Evolutionary conservation across 1,140 invertebrate genomes (phyloP).

Genomic region (Ephestia elutella): DNA sequence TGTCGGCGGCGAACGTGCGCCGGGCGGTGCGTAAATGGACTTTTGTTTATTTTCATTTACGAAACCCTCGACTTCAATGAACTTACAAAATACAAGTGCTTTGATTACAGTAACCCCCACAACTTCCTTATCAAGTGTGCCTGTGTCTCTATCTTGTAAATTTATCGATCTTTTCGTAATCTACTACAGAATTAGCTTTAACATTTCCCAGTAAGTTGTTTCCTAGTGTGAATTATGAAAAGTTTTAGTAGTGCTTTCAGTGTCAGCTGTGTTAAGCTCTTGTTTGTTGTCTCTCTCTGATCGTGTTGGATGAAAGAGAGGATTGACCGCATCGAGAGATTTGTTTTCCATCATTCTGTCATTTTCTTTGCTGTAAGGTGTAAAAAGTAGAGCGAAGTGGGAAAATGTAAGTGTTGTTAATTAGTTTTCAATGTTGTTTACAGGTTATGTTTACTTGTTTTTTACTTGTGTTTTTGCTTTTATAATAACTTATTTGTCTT

Average conservation of each 20-base stretch:
- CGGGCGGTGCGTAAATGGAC: constrained; percentile 38
- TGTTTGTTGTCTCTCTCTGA: constrained; percentile 46
- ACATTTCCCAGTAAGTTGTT: constrained; percentile 29
- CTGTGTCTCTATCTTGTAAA: constrained; percentile 18
- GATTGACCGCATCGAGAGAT: constrained; percentile 41
- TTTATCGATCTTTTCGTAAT: constrained; percentile 25
- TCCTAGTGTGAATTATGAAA: constrained; percentile 48
- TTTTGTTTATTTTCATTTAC: constrained; percentile 47
- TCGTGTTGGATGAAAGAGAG: constrained; percentile 54
- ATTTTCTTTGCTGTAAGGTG: constrained; percentile 49
- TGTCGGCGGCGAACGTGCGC: constrained; percentile 48
- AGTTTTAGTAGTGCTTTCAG: constrained; percentile 66
- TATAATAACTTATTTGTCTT: background rate
- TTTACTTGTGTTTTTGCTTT: constrained; percentile 6
- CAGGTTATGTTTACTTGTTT: background rate
- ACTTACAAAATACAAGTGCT: constrained; percentile 34
- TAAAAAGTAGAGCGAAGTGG: constrained; percentile 43
- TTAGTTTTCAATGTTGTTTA: constrained; percentile 6
- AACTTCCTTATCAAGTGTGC: constrained; percentile 13
- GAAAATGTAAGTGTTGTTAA: constrained; percentile 52
- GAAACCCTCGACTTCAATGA: constrained; percentile 37
- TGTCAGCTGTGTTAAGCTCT: constrained; percentile 48
- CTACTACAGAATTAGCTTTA: constrained; percentile 23
- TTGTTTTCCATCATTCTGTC: constrained; percentile 46
- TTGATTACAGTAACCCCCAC: constrained; percentile 15